phyloP scores from a whole-genome alignment of 1,140 invertebrate genomes.

The Caenorhabditis briggsae region DNA sequence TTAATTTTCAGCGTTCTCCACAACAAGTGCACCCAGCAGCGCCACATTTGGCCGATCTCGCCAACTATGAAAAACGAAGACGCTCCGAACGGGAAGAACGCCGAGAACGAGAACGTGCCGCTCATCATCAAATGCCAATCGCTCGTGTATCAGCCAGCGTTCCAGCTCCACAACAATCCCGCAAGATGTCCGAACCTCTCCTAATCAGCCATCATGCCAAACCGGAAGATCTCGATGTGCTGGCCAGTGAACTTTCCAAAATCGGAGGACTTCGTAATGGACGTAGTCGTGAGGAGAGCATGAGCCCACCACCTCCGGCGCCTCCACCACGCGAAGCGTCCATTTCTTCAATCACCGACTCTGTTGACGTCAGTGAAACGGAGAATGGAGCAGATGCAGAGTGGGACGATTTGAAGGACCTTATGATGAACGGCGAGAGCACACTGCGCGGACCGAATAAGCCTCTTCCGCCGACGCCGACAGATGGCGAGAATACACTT shows the following conservation, averaged over 20 bases:
- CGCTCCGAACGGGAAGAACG: constrained; percentile 67
- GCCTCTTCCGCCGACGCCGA: constrained; percentile 91
- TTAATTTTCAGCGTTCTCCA: constrained; percentile 41
- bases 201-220: constrained; percentile 66
- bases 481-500: constrained; percentile 78
- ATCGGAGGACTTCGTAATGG: constrained; percentile 68
- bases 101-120: constrained; percentile 61
- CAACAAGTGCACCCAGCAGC: constrained; percentile 71
- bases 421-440: constrained; percentile 61
- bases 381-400: constrained; percentile 52
- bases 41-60: constrained; percentile 72
- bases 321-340: constrained; percentile 82
- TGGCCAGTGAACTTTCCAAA: constrained; percentile 73
- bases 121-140: constrained; percentile 55
- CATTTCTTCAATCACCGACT: constrained; percentile 58
- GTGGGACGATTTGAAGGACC: constrained; percentile 49
- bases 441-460: constrained; percentile 83
- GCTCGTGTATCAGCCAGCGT: constrained; percentile 54
- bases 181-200: constrained; percentile 75
- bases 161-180: constrained; percentile 65
- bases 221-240: constrained; percentile 75
- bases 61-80: constrained; percentile 72
- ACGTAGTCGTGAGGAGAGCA: constrained; percentile 29
- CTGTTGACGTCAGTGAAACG: constrained; percentile 38
- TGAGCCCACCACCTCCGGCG: constrained; percentile 85